Conservation (phyloP, 2,888 invertebrate species). For the Hybos culiciformis region DNA sequence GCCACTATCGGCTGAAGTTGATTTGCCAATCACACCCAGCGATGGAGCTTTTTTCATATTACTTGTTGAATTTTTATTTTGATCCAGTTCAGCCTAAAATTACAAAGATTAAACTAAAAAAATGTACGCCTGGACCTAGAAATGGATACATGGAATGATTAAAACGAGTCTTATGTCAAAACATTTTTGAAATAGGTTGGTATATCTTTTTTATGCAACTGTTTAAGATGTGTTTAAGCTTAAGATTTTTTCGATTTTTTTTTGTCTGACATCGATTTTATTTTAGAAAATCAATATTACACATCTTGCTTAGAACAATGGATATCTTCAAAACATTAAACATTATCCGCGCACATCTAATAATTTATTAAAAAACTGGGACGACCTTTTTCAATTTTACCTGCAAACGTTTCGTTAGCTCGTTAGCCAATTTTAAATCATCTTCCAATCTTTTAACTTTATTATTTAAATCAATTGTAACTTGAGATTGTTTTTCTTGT, state of each 20-base stretch:
- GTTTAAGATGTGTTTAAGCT: too few species aligned
- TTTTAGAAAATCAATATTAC: too few species aligned
- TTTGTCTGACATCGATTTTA: too few species aligned
- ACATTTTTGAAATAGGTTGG: too few species aligned
- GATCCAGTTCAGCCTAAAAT: constrained; percentile 29
- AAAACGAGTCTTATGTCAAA: too few species aligned
- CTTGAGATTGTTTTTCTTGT: constrained; percentile 59
- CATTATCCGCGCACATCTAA: neutral
- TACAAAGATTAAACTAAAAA: too few species aligned
- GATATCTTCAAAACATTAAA: neutral
- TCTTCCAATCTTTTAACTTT: constrained; percentile 71
- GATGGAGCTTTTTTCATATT: constrained; percentile 44
- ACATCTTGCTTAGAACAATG: neutral
- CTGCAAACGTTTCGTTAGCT: constrained; percentile 55
- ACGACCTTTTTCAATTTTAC: constrained; percentile 18
- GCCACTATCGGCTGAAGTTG: constrained; percentile 47
- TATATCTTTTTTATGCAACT: too few species aligned
- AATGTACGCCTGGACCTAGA: too few species aligned
- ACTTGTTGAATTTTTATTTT: constrained; percentile 26
- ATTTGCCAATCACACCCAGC: constrained; percentile 42
- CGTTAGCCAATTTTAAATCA: constrained; percentile 68
- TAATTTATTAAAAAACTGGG: neutral
- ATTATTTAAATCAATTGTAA: constrained; percentile 47
- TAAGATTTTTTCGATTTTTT: too few species aligned
- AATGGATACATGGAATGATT: too few species aligned